A percentile compares a stretch with the other conserved stretches of the same genome.
These are phyloP conservation scores for Xestoiulus laeticollis DNA, from an alignment of 2,888 invertebrate genomes.

Conservation along the genomic window DNA sequence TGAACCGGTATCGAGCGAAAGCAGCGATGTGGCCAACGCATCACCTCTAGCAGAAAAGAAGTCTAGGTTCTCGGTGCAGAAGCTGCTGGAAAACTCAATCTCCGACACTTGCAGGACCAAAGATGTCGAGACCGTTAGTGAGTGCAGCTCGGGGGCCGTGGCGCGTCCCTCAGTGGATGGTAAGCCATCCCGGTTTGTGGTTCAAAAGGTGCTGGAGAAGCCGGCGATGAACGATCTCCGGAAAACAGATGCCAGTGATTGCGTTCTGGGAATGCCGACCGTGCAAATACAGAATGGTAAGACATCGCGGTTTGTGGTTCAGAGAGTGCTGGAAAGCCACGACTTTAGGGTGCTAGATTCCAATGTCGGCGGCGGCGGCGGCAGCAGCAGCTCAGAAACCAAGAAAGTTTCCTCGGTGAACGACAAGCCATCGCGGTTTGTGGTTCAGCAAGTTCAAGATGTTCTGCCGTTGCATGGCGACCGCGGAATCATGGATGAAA, in stretches of 20 bases:
- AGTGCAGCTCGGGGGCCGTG: not conserved
- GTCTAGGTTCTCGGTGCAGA: not conserved
- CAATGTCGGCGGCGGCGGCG: no score
- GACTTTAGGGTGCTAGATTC: not conserved
- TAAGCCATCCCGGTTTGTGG: slow-evolving; percentile 41
- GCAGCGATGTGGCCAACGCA: not conserved
- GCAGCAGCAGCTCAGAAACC: no score
- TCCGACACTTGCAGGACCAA: not conserved
- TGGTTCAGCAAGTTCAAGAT: no score
- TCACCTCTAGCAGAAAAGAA: not conserved
- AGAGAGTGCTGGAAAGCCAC: slow-evolving; percentile 27
- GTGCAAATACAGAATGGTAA: not conserved
- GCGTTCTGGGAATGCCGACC: not conserved
- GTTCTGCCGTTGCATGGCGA: no score
- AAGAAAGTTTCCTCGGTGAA: no score
- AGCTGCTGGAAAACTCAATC: not conserved
- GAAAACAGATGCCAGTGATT: not conserved
- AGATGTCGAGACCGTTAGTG: not conserved
- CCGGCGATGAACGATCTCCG: not conserved
- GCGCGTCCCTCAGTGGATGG: not conserved
- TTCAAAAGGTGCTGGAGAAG: not conserved
- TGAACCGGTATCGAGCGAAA: not conserved
- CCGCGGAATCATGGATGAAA: no score
- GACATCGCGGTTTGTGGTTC: slow-evolving; percentile 45
- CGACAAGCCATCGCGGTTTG: no score